These are phyloP conservation scores for Ianthella basta DNA, from an alignment of 37 sponge, comb jelly and placozoan species.

Conservation along the genomic window DNA sequence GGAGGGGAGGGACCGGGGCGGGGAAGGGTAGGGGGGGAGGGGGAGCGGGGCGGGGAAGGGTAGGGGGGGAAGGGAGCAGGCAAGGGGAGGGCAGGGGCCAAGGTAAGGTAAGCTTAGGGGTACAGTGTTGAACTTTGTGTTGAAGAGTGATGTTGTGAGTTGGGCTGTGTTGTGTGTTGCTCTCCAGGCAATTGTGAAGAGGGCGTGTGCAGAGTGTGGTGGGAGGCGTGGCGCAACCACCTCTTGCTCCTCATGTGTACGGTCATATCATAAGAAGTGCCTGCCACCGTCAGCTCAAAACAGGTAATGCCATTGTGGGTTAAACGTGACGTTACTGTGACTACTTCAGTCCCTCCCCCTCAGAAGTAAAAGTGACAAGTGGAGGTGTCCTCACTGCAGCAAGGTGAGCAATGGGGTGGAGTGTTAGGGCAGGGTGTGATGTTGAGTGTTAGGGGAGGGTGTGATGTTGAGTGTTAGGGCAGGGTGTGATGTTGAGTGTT, in stretches of 20 bases:
- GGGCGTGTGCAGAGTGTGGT: constrained; percentile 62
- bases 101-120: no score
- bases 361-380: constrained; percentile 25
- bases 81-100: no score
- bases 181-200: background rate
- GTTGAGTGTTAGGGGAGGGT: background rate
- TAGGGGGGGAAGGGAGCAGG: no score
- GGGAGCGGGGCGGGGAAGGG: no score
- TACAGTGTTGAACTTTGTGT: no score
- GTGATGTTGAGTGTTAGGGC: background rate
- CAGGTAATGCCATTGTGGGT: background rate
- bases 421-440: background rate
- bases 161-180: background rate
- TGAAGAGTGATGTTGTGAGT: constrained; percentile 22
- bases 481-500: background rate
- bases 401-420: constrained; percentile 43
- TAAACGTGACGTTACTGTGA: background rate
- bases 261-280: constrained; percentile 80
- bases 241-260: constrained; percentile 70
- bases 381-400: constrained; percentile 72
- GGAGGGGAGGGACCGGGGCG: no score
- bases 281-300: constrained; percentile 60
- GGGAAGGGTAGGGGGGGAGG: no score
- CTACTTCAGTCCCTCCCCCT: background rate
- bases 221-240: constrained; percentile 55